Evolutionary conservation across 2,888 invertebrate genomes (phyloP).

Genomic region (Acleris literana): DNA sequence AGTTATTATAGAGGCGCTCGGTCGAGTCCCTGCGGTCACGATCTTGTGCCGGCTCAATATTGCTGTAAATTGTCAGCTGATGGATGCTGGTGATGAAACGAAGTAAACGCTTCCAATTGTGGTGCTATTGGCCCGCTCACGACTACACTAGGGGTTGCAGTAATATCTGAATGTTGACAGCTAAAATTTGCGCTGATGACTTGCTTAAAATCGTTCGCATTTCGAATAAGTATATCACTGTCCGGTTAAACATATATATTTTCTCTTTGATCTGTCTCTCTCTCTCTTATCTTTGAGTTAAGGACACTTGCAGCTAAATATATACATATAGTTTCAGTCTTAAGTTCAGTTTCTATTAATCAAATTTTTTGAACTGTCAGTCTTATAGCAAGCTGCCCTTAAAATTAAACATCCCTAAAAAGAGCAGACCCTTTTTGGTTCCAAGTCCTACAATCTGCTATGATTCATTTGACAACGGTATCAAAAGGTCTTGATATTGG

Average conservation of each 20-base stretch:
- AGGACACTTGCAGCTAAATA: too few species aligned
- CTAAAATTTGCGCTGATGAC: not conserved
- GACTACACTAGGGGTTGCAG: constrained; percentile 24
- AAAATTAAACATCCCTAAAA: too few species aligned
- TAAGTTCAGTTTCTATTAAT: too few species aligned
- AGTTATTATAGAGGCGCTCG: constrained; percentile 58
- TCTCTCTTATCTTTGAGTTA: too few species aligned
- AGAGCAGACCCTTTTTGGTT: too few species aligned
- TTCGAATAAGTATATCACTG: not conserved
- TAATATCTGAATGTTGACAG: constrained; percentile 14
- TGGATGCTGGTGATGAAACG: constrained; percentile 35
- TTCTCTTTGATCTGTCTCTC: not conserved
- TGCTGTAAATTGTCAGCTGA: constrained; percentile 36
- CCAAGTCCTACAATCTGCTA: too few species aligned
- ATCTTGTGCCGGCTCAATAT: constrained; percentile 49
- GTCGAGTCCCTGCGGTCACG: constrained; percentile 66
- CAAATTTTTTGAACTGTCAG: too few species aligned
- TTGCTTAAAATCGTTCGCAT: not conserved
- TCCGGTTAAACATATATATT: too few species aligned
- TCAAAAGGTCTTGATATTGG: too few species aligned
- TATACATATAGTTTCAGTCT: too few species aligned
- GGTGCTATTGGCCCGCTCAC: constrained; percentile 29
- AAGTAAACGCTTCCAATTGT: constrained; percentile 34
- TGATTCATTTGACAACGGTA: too few species aligned
- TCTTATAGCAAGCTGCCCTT: too few species aligned